Evolutionary conservation across 2,888 invertebrate genomes (phyloP), one percentile per base, ranked within the genome.

Genomic region (Athrips mouffetella): DNA sequence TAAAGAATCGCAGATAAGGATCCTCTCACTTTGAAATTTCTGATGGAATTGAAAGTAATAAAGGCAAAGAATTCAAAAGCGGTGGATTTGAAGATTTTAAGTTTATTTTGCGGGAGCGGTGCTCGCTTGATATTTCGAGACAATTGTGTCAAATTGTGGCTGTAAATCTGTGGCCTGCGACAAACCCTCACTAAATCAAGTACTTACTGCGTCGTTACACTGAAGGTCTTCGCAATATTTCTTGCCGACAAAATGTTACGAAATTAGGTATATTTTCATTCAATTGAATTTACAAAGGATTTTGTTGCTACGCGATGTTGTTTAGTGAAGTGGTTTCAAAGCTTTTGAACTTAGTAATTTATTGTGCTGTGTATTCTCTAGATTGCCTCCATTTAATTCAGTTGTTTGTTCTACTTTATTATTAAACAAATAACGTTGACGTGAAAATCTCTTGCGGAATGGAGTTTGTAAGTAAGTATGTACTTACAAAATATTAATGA

Each of bases 101-200:
- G 37, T 45, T 45, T 49, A 49, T 37, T 49, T 49, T 44, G 18
- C 33, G 27, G 16, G 29, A 29, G 21, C 25, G 18, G 25, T 13
- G 11, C 15, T 16, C 39, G 30, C 44, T 42, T 41, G 35, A 45
- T 39, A 39, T 45, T 30, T 1, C 33, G 18, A 41, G 45, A 49
- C 49, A 49, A 49, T 49, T 45, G 49, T 45, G 20, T 45, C 37
- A 39, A 49, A 49, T 49, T 29, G 45, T 31, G 45, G 45, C 40
- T 13, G 37, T 49, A 49, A 49, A 45, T 49, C 45, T 48, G 15
- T n/a, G 27, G 27, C n/a, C n/a, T n/a, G n/a, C n/a, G n/a, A 27
- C 27, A n/a, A 27, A 27, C 27, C 27, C 27, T 27, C 27, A 27
- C 27, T 27, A 27, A 30, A 41, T 47, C 41, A 33, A 41, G 15